Conservation (phyloP, 1,140 invertebrate species). For the Tenebrio molitor region DNA sequence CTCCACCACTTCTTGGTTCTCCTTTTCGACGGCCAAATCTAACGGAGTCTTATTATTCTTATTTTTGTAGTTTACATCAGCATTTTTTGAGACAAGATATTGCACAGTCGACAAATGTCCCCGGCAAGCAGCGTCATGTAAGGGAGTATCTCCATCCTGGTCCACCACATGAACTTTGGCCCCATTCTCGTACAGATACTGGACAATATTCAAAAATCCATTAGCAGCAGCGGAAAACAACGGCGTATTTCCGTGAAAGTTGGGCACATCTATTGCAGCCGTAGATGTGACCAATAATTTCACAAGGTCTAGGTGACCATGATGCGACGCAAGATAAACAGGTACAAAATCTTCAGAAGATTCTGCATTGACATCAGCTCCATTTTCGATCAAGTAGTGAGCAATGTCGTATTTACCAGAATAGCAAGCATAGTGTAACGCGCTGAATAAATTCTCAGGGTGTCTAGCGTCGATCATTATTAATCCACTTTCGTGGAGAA, state of each 20-base stretch:
- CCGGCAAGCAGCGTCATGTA: slow-evolving; percentile 48
- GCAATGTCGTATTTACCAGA: slow-evolving; percentile 33
- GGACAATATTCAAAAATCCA: slow-evolving; percentile 46
- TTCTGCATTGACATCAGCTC: slow-evolving; percentile 42
- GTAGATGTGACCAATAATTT: background rate
- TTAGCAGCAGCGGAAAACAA: background rate
- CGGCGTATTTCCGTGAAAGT: background rate
- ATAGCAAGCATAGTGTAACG: background rate
- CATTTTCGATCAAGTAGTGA: slow-evolving; percentile 46
- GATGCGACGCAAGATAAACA: background rate
- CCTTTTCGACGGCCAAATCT: slow-evolving; percentile 47
- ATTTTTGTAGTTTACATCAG: slow-evolving; percentile 48
- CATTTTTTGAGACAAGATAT: slow-evolving; percentile 44
- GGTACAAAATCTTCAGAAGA: background rate
- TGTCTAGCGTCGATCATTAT: background rate
- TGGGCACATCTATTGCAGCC: background rate
- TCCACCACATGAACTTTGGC: slow-evolving; percentile 41
- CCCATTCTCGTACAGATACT: slow-evolving; percentile 42
- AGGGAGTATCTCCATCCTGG: slow-evolving; percentile 16
- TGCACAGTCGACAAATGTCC: slow-evolving; percentile 47
- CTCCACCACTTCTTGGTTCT: slow-evolving; percentile 45
- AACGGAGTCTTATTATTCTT: slow-evolving; percentile 43
- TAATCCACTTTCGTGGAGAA: background rate
- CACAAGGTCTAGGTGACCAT: background rate
- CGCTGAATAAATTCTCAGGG: background rate